Conservation (phyloP, 2,797 vertebrate genomes). For the Botia almorhae region DNA sequence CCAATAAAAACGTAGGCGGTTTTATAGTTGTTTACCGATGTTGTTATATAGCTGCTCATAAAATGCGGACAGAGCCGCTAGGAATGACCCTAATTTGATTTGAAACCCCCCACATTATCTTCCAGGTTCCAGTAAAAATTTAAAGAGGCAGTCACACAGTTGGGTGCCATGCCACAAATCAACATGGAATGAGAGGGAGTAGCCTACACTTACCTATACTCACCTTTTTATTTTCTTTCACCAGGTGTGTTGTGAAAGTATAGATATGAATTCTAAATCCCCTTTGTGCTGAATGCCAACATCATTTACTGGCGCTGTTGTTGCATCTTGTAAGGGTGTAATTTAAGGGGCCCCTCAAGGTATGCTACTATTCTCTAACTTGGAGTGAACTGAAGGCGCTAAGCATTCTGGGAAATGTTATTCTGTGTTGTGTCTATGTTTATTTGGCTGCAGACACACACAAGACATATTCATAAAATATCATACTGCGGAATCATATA, state of each 20-base stretch:
- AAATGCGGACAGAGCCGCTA: constrained; percentile 21
- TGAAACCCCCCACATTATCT: not conserved
- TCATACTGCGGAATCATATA: not conserved
- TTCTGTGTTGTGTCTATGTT: not conserved
- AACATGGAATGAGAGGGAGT: not conserved
- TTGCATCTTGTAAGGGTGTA: not conserved
- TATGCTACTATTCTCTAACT: not conserved
- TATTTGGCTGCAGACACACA: not conserved
- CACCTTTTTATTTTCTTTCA: constrained; percentile 1
- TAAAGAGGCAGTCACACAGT: not conserved
- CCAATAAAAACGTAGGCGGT: constrained; percentile 11
- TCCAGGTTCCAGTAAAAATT: not conserved
- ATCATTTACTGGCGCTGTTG: constrained; percentile 17
- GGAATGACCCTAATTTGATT: not conserved
- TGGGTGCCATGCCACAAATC: not conserved
- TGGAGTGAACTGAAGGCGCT: not conserved
- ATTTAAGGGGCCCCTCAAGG: constrained; percentile 17
- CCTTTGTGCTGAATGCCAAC: constrained; percentile 27
- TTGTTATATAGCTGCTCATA: constrained; percentile 10
- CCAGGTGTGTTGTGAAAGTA: constrained; percentile 26
- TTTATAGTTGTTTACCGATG: constrained; percentile 2
- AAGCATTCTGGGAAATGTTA: constrained; percentile 28
- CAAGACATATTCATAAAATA: not conserved
- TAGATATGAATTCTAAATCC: constrained; percentile 26
- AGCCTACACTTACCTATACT: not conserved